These are phyloP conservation scores for Pitta sordida DNA, from an alignment of 2,113 vertebrate species.

Conservation along the genomic window DNA sequence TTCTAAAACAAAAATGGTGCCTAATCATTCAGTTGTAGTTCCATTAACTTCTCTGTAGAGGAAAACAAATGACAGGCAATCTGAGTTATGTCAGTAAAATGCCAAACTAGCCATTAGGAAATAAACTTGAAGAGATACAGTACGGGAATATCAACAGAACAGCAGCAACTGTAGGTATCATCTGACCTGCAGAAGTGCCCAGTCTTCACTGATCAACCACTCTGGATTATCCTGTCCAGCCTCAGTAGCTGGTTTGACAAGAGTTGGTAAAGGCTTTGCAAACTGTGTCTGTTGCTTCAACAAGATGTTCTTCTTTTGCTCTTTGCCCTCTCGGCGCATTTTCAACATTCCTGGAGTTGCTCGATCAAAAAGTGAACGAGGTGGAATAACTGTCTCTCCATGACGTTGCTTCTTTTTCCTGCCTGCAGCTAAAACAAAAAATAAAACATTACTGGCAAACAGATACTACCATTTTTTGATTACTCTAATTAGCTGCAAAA, in stretches of 20 bases:
- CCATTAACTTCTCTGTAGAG: background rate
- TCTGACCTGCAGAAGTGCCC: slow-evolving; percentile 90
- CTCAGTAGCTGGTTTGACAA: slow-evolving; percentile 86
- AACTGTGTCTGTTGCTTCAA: slow-evolving; percentile 90
- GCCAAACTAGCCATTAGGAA: background rate
- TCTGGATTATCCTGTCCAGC: slow-evolving; percentile 88
- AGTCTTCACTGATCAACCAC: slow-evolving; percentile 94
- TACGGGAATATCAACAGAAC: background rate
- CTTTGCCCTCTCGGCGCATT: slow-evolving; percentile 87
- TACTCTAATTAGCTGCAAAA: background rate
- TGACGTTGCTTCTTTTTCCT: slow-evolving; percentile 92
- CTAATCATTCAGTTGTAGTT: background rate
- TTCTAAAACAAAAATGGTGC: background rate
- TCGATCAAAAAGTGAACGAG: slow-evolving; percentile 90
- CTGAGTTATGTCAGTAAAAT: background rate
- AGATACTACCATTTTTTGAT: background rate
- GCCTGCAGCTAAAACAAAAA: slow-evolving; percentile 71
- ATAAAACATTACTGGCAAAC: background rate
- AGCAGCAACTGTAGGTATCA: background rate
- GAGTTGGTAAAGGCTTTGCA: slow-evolving; percentile 87
- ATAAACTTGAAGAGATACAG: background rate
- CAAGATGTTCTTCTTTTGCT: slow-evolving; percentile 91
- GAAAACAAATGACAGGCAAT: background rate
- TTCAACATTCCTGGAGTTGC: slow-evolving; percentile 84
- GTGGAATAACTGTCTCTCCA: slow-evolving; percentile 87